These are phyloP conservation scores for Dicerorhinus sumatrensis DNA, from an alignment of 2,113 vertebrate genomes.

Conservation along the genomic window DNA sequence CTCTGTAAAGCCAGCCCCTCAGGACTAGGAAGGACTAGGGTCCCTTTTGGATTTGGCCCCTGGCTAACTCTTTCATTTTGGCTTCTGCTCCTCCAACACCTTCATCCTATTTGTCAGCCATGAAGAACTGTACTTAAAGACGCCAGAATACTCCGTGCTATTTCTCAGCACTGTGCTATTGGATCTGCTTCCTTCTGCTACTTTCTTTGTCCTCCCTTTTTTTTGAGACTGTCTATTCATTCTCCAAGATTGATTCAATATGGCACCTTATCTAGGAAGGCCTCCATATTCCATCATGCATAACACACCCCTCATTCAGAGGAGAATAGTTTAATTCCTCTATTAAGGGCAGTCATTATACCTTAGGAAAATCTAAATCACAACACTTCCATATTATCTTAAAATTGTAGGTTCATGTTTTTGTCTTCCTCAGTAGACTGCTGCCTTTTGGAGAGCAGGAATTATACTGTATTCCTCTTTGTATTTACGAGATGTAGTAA, in stretches of 20 bases:
- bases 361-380: not conserved
- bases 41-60: not conserved
- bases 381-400: not conserved
- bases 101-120: not conserved
- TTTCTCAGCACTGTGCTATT: not conserved
- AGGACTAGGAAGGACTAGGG: not conserved
- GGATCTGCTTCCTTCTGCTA: not conserved
- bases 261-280: not conserved
- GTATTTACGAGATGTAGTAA: constrained; percentile 25
- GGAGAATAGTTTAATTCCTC: not conserved
- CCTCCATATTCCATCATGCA: not conserved
- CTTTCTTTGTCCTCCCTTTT: not conserved
- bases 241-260: constrained; percentile 8
- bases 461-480: not conserved
- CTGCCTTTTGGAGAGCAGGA: not conserved
- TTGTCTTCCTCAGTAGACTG: not conserved
- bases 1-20: not conserved
- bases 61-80: not conserved
- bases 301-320: not conserved
- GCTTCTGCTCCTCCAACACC: not conserved
- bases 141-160: not conserved
- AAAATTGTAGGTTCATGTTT: constrained; percentile 1
- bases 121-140: not conserved
- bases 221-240: not conserved
- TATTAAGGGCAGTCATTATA: not conserved